Conservation (phyloP, 2,797 vertebrate genomes). For the Harpagifer antarcticus region DNA sequence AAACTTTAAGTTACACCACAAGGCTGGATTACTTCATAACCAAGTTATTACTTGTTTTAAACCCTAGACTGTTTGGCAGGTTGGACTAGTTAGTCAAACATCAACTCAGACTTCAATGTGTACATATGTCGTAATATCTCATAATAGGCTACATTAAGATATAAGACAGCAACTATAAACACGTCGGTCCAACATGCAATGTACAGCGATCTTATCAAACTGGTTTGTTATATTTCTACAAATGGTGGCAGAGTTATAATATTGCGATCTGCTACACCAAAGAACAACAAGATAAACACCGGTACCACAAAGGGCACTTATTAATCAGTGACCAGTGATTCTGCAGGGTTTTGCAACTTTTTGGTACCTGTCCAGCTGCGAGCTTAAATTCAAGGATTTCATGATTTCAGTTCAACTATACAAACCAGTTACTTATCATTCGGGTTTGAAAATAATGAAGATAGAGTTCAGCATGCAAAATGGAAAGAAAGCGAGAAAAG, state of each 20-base stretch:
- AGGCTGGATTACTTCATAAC: not conserved
- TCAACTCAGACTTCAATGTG: not conserved
- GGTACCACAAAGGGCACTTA: not conserved
- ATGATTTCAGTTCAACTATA: not conserved
- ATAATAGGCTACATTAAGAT: not conserved
- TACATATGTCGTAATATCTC: not conserved
- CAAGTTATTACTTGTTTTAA: not conserved
- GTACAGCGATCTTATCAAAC: not conserved
- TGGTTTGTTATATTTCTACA: not conserved
- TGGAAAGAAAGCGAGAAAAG: not conserved
- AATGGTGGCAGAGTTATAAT: not conserved
- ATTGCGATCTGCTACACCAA: not conserved
- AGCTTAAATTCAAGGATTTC: not conserved
- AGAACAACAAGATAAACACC: conserved; percentile 1
- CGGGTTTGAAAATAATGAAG: not conserved
- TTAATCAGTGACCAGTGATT: conserved; percentile 27
- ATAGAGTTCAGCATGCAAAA: not conserved
- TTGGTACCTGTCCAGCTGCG: conserved; percentile 9
- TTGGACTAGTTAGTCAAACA: not conserved
- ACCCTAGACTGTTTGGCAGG: not conserved
- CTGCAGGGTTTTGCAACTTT: conserved; percentile 19
- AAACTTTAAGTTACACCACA: not conserved
- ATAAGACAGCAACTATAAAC: not conserved
- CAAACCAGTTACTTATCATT: not conserved
- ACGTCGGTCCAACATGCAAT: not conserved